Evolutionary conservation across 2,113 vertebrate species (phyloP), one percentile per base, ranked within the genome.

Genomic region (Reinhardtius hippoglossoides): DNA sequence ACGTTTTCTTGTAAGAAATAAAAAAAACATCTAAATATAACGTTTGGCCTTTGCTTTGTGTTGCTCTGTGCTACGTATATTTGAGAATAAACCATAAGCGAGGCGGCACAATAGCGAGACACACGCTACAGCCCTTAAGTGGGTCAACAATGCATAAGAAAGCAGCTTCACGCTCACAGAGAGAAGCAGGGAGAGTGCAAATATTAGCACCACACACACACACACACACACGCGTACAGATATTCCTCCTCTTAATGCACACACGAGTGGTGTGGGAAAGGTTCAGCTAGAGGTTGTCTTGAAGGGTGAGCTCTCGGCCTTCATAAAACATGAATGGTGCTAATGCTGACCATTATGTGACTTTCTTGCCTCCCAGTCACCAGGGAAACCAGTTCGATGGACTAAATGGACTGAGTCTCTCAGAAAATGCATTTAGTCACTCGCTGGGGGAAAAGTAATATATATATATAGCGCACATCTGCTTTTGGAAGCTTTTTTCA

Each of bases 121-220:
- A 26, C 18, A n/a, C 27, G 27, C 72, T 55, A 55, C 74, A 59
- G 59, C 83, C 74, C 56, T 76, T 87, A 91, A 93, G 92, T 90
- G 84, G 92, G 84, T 92, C 91, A 92, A 83, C 86, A 88, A 85
- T 78, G 84, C 83, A 82, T 87, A 66, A 74, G 71, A 67, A 81
- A 88, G 84, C 85, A 82, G 84, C 76, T 66, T 71, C 58, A 21
- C 80, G 50, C 79, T 79, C 67, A 69, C 70, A 37, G 77, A 77
- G 71, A 80, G 57, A 61, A 68, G 60, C 80, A 73, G 67, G 70
- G 69, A 69, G 72, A 83, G 83, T 79, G 80, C 81, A 89, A 91
- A 86, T 81, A 87, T 85, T 73, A 87, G 58, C 73, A 71, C 44
- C 44, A n/a, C 18, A 31, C 56, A 48, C 64, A 50, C 0, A 40